These are phyloP conservation scores for Opisthocomus hoazin DNA, from an alignment of 2,113 vertebrate genomes.

Conservation along the genomic window DNA sequence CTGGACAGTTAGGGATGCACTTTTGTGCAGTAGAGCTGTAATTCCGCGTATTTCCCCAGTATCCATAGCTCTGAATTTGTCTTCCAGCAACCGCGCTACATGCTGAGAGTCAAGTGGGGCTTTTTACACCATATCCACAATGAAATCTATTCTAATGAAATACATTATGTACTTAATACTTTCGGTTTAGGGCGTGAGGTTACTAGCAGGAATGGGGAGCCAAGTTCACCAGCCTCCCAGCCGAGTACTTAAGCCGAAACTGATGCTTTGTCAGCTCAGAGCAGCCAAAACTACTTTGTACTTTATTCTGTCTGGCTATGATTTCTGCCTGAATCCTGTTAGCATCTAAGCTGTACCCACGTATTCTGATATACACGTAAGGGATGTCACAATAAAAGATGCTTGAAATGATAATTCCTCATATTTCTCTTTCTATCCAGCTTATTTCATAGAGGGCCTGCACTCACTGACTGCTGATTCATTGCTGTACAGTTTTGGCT, in stretches of 20 bases:
- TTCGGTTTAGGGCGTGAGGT: constrained; percentile 11
- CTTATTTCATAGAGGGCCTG: not conserved
- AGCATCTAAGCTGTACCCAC: not conserved
- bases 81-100: not conserved
- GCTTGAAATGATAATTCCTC: not conserved
- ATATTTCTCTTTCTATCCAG: not conserved
- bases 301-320: not conserved
- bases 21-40: constrained; percentile 1
- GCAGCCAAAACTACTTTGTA: not conserved
- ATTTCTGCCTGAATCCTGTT: not conserved
- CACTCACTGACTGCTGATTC: not conserved
- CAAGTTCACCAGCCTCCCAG: not conserved
- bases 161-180: not conserved
- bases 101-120: not conserved
- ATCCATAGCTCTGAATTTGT: not conserved
- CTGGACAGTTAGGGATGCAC: not conserved
- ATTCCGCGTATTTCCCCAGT: constrained; percentile 14
- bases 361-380: accelerated
- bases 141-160: constrained; percentile 20
- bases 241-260: not conserved
- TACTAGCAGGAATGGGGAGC: not conserved
- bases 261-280: not conserved
- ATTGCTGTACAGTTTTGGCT: not conserved
- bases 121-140: not conserved
- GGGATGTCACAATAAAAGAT: not conserved